A percentile compares a stretch with the other conserved stretches of the same genome.
Evolutionary conservation across 2,797 vertebrate species (phyloP).

Genomic region (Lagodon rhomboides): DNA sequence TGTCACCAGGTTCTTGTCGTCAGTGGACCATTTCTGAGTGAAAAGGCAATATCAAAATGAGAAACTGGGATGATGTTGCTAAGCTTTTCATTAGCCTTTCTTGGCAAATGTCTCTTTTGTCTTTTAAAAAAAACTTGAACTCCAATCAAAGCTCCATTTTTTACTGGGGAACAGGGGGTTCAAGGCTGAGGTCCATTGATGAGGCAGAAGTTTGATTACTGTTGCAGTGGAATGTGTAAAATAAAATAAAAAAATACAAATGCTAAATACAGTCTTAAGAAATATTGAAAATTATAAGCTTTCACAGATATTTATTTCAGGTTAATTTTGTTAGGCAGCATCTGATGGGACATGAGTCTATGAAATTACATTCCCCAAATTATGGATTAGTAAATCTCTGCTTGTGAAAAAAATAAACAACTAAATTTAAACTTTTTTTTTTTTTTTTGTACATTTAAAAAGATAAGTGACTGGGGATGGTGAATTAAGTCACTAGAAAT

Average conservation of each 20-base stretch:
- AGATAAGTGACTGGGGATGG: too few species aligned
- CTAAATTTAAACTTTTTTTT: too few species aligned
- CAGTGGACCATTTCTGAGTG: slow-evolving; percentile 69
- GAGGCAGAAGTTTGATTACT: not conserved
- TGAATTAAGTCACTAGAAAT: not conserved
- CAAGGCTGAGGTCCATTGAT: not conserved
- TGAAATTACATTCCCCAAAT: not conserved
- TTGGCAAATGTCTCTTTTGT: not conserved
- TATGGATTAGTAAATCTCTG: not conserved
- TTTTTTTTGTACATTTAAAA: too few species aligned
- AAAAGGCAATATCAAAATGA: not conserved
- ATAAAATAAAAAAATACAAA: not conserved
- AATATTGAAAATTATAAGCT: not conserved
- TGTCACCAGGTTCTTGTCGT: slow-evolving; percentile 50
- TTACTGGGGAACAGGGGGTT: too few species aligned
- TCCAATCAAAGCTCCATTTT: not conserved
- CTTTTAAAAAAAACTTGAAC: too few species aligned
- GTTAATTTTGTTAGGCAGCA: not conserved
- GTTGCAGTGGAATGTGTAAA: not conserved
- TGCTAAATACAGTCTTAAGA: too few species aligned
- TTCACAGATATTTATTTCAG: not conserved
- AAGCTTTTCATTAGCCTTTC: not conserved
- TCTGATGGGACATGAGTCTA: not conserved
- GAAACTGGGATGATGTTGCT: not conserved
- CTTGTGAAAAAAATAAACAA: not conserved